Base-by-base conservation (phyloP, 2,113 vertebrate species). In the Nothobranchius kuhntae region DNA sequence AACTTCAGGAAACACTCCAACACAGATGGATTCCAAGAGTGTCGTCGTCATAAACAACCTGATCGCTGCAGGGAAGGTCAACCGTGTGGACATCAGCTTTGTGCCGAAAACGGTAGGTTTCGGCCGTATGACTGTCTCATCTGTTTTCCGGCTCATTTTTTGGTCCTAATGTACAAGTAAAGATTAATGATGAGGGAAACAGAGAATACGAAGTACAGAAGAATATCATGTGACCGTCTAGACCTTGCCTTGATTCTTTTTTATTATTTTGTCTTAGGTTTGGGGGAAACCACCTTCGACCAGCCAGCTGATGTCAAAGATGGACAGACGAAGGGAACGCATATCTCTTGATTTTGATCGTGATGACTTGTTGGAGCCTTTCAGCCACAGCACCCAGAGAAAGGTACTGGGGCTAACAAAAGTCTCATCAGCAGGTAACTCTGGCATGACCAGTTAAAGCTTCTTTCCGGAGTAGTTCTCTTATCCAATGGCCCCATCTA, bases 241-340 rank as follows among this genome's bases (percentile, higher is more conserved):
- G 30, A 2, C 30, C 30, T 30, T 4, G 38, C 6, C 3, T 21
- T 9, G 42, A 5, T 40, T 14, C n/a, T 44, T 36, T 40, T 9
- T 50, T 8, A 42, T 77, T 3, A 9, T 53, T 60, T 4, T 58
- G 40, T 46, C 53, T 53, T 66, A 98, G 96, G 68, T 91, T 51
- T 96, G 94, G 95, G 87, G 84, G 57, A 93, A 94, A 11, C 94
- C 94, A 15, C 75, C 93, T 8, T 89, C 90, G 51, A 95, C 88
- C 54, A 73, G 76, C 48, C 92, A 95, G 59, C 82, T 95, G 60
- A 88, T 94, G 66, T 91, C 84, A 77, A 94, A 92, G 68, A 88
- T 88, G 42, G 92, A 94, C 71, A 78, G 88, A 12, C 77, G 83
- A 24, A 91, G 51, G 44, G 89, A 94, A 51, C 77, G 12, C 0